Conservation (phyloP, 2,113 vertebrate species). For the Vidua chalybeata region DNA sequence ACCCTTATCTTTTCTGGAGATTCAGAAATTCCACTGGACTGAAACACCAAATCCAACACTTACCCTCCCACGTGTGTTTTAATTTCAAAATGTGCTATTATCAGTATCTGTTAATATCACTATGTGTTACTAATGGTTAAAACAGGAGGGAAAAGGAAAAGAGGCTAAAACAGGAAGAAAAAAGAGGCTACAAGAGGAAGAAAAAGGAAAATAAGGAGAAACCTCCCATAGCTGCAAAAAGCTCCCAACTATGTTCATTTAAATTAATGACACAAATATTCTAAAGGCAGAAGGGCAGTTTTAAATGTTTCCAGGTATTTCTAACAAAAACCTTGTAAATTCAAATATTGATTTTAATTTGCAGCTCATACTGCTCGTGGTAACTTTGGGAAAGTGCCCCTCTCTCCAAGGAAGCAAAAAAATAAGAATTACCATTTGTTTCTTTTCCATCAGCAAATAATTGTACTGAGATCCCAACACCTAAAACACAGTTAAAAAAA, state of each 20-base stretch:
- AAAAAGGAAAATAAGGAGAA: not conserved
- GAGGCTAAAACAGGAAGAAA: not conserved
- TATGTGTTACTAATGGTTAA: not conserved
- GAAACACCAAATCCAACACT: not conserved
- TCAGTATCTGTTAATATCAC: not conserved
- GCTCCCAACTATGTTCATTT: rapidly evolving
- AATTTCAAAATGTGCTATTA: not conserved
- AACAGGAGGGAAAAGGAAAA: not conserved
- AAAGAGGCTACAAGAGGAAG: not conserved
- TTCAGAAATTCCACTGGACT: not conserved
- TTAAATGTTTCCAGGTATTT: not conserved
- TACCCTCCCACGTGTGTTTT: not conserved
- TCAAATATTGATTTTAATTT: not conserved
- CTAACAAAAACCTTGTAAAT: not conserved
- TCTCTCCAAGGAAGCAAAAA: not conserved
- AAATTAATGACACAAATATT: not conserved
- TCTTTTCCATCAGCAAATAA: not conserved
- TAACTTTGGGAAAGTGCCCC: not conserved
- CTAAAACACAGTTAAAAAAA: not conserved
- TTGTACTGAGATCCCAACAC: not conserved
- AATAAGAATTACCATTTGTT: not conserved
- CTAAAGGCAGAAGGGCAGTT: not conserved
- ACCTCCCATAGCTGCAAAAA: not conserved
- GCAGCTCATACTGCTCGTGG: not conserved
- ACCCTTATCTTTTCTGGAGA: not conserved